Evolutionary conservation across 2,113 vertebrate genomes (phyloP).

Genomic region (Gasterosteus aculeatus): DNA sequence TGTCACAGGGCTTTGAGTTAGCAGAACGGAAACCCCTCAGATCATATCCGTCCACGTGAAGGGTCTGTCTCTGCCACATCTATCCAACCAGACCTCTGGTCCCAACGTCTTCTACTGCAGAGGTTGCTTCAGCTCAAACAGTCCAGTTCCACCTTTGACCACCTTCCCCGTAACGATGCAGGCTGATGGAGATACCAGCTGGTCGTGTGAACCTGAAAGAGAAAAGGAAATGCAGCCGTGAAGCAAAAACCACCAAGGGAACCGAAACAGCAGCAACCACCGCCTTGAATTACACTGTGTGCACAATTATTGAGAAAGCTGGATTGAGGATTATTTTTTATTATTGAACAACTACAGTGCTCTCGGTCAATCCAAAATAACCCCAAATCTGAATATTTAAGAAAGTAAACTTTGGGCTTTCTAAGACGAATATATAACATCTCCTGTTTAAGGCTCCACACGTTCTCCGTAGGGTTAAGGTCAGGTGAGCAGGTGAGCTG

Average conservation of each 20-base stretch:
- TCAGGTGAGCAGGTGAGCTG: too few relatives aligned
- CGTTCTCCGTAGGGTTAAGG: too few relatives aligned
- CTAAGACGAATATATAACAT: too few relatives aligned
- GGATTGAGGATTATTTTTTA: too few relatives aligned
- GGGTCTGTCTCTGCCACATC: not conserved
- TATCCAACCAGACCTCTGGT: not conserved
- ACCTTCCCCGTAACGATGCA: slow-evolving; percentile 95
- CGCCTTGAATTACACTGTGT: not conserved
- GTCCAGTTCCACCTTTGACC: slow-evolving; percentile 93
- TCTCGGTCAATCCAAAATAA: too few relatives aligned
- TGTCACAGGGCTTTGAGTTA: too few relatives aligned
- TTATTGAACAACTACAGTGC: too few relatives aligned
- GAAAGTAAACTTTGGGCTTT: too few relatives aligned
- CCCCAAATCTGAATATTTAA: too few relatives aligned
- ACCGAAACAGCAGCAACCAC: not conserved
- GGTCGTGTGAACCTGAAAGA: slow-evolving; percentile 85
- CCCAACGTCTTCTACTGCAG: slow-evolving; percentile 75
- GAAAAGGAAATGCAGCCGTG: not conserved
- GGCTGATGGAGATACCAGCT: slow-evolving; percentile 91
- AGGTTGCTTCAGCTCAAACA: slow-evolving; percentile 97
- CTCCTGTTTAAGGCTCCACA: too few relatives aligned
- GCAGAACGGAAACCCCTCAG: not conserved
- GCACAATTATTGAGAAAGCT: too few relatives aligned
- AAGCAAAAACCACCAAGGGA: not conserved
- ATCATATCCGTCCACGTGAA: not conserved